Base-by-base conservation (phyloP, 2,797 vertebrate genomes). In the Distichodus sexfasciatus region DNA sequence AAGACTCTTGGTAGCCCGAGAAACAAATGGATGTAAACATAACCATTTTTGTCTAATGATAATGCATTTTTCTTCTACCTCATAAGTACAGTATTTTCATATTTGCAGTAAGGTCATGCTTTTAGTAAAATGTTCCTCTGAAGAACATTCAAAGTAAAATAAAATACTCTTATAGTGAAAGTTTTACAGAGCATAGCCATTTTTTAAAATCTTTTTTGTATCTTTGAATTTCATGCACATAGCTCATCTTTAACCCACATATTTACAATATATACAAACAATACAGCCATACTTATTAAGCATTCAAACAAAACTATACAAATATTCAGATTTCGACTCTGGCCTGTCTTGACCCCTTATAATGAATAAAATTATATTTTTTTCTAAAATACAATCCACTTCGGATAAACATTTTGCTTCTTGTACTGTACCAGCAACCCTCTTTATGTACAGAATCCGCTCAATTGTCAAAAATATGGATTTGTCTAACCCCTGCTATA, bases 201-300 rank as follows among this genome's bases (percentile, higher is more conserved):
- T 95, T 92, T 92, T 94, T 90, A 91, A 92, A 87, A 90, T 90
- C 91, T 88, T 88, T 92, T 94, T 92, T 94, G 89, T 91, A 91
- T 94, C 92, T 95, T 94, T 95, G 94, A 93, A 92, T 89, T 92
- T 98, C 96, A 98, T 98, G 96, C 96, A 98, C 93, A 92, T 96
- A 94, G 92, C 95, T 97, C 94, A 92, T 92, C 93, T 95, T 94
- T 91, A 90, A 90, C 87, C 89, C 89, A 87, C 93, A 77, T 99
- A 98, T 99, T 93, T 99, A 99, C 96, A 98, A 82, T 99, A 98
- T 99, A 84, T 99, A 99, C 97, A 99, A 96, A 95, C 94, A 94
- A 93, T 96, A 97, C 94, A 98, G 94, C 97, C 95, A 94, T 94
- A 94, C 95, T 94, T 94, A 91, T 92, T 86, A 90, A 91, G 95